These are phyloP conservation scores for Eufriesea mexicana DNA, from an alignment of 1,140 invertebrate genomes.

Conservation along the genomic window DNA sequence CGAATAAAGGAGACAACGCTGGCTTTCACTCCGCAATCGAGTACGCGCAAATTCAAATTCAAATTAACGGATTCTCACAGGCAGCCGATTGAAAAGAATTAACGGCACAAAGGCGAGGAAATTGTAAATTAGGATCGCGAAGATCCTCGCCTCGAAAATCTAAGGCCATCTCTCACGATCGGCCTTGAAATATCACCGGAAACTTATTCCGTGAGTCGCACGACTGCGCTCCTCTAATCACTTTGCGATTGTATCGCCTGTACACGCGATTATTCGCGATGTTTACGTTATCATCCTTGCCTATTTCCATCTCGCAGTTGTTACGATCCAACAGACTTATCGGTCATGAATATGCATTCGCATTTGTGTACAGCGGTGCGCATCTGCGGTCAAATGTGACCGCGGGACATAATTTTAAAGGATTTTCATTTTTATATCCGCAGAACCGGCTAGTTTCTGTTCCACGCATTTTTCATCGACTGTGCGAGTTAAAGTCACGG, in stretches of 20 bases:
- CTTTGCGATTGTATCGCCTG: constrained; percentile 44
- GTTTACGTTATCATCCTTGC: background rate
- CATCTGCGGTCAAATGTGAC: background rate
- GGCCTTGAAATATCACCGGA: constrained; percentile 50
- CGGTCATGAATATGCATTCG: background rate
- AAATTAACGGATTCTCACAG: constrained; percentile 39
- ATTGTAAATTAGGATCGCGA: background rate
- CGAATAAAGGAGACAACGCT: constrained; percentile 52
- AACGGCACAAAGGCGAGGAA: background rate
- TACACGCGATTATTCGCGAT: background rate
- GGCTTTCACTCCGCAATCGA: constrained; percentile 56
- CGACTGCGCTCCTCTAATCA: constrained; percentile 44
- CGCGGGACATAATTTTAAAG: too few relatives aligned
- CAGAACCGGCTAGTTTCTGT: too few relatives aligned
- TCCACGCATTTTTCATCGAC: too few relatives aligned
- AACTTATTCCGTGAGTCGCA: constrained; percentile 41
- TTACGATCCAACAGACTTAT: background rate
- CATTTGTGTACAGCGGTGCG: background rate
- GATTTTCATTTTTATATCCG: too few relatives aligned
- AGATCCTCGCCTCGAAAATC: constrained; percentile 31
- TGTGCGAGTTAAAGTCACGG: background rate
- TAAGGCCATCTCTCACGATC: constrained; percentile 36
- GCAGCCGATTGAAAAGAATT: background rate
- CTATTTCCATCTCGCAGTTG: background rate
- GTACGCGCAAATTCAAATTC: constrained; percentile 21